phyloP scores from a whole-genome alignment of 2,113 vertebrate species.

The Puntigrus tetrazona region DNA sequence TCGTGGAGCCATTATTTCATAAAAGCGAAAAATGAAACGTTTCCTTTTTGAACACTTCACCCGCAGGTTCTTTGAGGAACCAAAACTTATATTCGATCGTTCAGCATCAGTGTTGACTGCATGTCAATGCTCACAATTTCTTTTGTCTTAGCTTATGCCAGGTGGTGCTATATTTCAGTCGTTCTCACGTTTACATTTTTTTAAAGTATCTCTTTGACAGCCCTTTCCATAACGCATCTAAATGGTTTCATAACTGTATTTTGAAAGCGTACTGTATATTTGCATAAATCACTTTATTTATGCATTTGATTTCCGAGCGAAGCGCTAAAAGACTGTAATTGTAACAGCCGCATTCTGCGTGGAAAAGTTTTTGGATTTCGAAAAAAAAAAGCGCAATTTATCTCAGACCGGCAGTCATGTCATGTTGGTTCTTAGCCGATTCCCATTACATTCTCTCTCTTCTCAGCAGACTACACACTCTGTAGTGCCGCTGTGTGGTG shows the following conservation, averaged over 20 bases:
- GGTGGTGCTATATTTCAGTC: not conserved
- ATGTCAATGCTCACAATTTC: not conserved
- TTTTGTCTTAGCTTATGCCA: not conserved
- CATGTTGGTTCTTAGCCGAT: conserved; percentile 2
- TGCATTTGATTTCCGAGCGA: not conserved
- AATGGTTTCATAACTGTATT: not conserved
- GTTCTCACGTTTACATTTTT: not conserved
- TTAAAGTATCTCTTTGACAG: not conserved
- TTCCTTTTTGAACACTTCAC: not conserved
- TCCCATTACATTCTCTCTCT: not conserved
- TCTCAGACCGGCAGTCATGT: not conserved
- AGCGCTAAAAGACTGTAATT: not conserved
- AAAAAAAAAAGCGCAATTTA: not conserved
- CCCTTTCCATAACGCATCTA: not conserved
- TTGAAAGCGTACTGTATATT: not conserved
- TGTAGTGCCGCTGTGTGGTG: conserved; percentile 33
- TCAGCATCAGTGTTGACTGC: not conserved
- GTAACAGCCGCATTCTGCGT: not conserved
- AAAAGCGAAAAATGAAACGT: not conserved
- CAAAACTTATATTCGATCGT: not conserved
- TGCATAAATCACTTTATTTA: conserved; percentile 3
- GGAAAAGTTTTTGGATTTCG: too few relatives aligned
- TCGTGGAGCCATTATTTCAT: not conserved
- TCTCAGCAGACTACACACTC: conserved; percentile 12
- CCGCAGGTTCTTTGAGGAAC: not conserved